Percentiles rank a stretch among this genome's conserved stretches.
These are phyloP conservation scores for Poicephalus meyeri DNA, from an alignment of 2,113 vertebrate species.

Conservation along the genomic window DNA sequence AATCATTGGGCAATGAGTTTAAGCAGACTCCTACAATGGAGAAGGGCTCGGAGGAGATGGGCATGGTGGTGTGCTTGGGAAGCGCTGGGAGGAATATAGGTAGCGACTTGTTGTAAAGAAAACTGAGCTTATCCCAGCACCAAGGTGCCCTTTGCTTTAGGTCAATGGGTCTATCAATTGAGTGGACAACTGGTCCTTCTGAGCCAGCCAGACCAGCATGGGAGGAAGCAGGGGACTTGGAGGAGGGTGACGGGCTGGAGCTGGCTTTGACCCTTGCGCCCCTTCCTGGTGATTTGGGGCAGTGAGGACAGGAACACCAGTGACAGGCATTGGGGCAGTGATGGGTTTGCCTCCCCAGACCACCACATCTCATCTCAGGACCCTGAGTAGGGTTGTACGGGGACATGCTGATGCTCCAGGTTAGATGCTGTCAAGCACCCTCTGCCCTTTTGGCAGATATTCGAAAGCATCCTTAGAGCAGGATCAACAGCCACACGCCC, in stretches of 20 bases:
- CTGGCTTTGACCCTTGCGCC: fast-evolving
- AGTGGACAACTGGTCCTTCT: not conserved
- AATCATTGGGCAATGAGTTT: not conserved
- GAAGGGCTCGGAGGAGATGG: not conserved
- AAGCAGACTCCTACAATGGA: not conserved
- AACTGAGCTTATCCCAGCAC: not conserved
- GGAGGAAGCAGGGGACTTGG: not conserved
- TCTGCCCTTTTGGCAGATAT: not conserved
- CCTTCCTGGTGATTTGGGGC: not conserved
- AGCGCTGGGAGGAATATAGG: fast-evolving
- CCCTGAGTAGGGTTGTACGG: fast-evolving
- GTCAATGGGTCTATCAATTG: fast-evolving
- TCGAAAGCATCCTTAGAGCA: not conserved
- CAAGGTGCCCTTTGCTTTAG: not conserved
- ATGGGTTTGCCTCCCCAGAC: not conserved
- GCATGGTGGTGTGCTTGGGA: fast-evolving
- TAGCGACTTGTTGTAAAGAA: not conserved
- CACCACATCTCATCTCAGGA: not conserved
- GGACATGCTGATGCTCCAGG: not conserved
- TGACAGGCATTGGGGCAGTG: not conserved
- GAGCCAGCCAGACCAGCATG: not conserved
- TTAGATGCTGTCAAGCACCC: not conserved
- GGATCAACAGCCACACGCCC: not conserved
- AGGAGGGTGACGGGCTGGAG: fast-evolving
- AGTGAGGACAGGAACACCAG: not conserved